These are phyloP conservation scores for Phoenoteleia sp. DNA, from an alignment of 2,888 invertebrate genomes.

Conservation along the genomic window DNA sequence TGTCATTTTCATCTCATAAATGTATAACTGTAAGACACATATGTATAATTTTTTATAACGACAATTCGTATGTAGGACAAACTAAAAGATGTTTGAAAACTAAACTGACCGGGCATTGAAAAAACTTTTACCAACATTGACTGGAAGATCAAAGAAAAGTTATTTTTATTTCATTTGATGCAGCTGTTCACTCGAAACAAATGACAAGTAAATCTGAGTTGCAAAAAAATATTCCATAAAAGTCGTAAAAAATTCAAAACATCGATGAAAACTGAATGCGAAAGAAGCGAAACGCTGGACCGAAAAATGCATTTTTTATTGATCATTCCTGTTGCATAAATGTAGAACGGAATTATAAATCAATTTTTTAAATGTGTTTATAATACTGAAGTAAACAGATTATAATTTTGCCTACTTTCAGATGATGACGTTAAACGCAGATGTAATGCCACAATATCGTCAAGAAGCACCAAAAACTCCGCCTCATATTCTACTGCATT, in stretches of 20 bases:
- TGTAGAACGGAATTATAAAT: not conserved
- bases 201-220: not conserved
- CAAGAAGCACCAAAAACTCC: slow-evolving; percentile 99
- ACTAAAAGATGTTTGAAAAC: slow-evolving; percentile 38
- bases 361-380: not conserved
- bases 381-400: too few species aligned
- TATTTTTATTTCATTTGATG: slow-evolving; percentile 34
- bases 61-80: slow-evolving; percentile 40
- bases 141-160: slow-evolving; percentile 32
- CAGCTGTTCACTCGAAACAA: slow-evolving; percentile 16
- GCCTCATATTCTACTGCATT: slow-evolving; percentile 99
- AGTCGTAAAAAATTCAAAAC: not conserved
- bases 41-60: not conserved
- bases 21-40: too few species aligned
- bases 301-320: too few species aligned
- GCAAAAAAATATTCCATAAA: not conserved
- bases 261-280: not conserved
- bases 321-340: not conserved
- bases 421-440: slow-evolving; percentile 99
- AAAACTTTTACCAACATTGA: slow-evolving; percentile 25
- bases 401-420: too few species aligned
- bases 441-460: slow-evolving; percentile 99
- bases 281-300: too few species aligned
- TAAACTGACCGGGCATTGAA: slow-evolving; percentile 4
- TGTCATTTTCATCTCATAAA: too few species aligned